These are phyloP conservation scores for Baronia brevicornis DNA, from an alignment of 2,888 invertebrate genomes.

Conservation along the genomic window DNA sequence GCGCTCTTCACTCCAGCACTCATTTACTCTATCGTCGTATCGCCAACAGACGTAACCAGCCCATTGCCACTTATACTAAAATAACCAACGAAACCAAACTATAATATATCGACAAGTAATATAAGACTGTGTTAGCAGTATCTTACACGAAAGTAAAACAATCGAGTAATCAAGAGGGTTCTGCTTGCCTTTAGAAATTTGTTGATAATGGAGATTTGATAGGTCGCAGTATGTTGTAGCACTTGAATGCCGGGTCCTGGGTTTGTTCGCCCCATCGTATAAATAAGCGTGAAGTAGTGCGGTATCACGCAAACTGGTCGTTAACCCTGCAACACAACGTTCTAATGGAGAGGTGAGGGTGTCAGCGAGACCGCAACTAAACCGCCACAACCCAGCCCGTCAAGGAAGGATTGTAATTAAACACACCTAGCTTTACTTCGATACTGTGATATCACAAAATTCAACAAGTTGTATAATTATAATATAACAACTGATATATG, in stretches of 20 bases:
- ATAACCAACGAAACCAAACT: too few species aligned
- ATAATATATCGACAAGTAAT: too few species aligned
- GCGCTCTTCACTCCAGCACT: too few species aligned
- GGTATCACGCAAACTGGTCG: conserved; percentile 65
- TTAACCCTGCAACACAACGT: conserved; percentile 58
- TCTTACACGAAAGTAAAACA: too few species aligned
- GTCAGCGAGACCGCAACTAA: conserved; percentile 54
- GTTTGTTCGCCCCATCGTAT: conserved; percentile 60
- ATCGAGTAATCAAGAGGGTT: conserved; percentile 8
- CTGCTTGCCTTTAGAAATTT: conserved; percentile 19
- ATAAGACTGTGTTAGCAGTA: too few species aligned
- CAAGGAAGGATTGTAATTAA: conserved; percentile 47
- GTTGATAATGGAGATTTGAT: conserved; percentile 65
- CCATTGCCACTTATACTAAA: too few species aligned
- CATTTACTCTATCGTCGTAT: too few species aligned
- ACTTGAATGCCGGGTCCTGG: conserved; percentile 49
- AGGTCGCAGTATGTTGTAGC: conserved; percentile 54
- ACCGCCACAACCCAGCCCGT: conserved; percentile 46
- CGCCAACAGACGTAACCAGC: too few species aligned
- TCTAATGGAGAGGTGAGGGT: conserved; percentile 63
- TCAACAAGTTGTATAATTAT: conserved; percentile 4
- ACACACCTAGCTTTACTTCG: conserved; percentile 24
- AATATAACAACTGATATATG: background rate
- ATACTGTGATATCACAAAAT: conserved; percentile 13
- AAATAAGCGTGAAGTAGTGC: conserved; percentile 66